Base-by-base conservation (phyloP, 2,797 vertebrate species). In the Phrynocephalus forsythii region DNA sequence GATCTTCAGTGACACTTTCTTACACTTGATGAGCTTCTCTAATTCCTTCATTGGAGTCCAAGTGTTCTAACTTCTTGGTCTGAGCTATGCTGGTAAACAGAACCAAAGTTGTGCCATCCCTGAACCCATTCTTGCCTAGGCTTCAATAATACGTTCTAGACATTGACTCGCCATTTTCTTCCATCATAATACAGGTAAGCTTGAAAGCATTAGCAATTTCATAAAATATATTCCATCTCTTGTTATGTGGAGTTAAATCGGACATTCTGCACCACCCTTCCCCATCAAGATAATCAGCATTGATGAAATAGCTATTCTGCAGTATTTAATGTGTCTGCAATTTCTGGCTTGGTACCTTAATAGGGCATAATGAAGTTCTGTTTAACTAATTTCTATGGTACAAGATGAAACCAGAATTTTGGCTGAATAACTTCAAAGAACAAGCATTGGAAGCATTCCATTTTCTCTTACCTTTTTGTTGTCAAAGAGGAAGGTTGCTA, bases 171-270 rank as follows among this genome's bases (percentile, higher is more conserved):
- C 86, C 87, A 90, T 87, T 94, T 93, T 87, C 28, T 72, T 63
- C 87, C 86, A 81, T 85, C 50, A 78, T 82, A 89, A 87, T 86
- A 44, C 38, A 44, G 38, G 38, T 44, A 94, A 94, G 94, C 92
- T 94, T 91, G 68, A 94, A 92, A 77, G 85, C 38, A 79, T 92
- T 94, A 15, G 85, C 76, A 81, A 68, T 90, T 94, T 87, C 83
- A 88, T 93, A 84, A 91, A 95, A 88, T 89, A 87, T 87, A 77
- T 92, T 93, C 73, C 93, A 93, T n/a, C 26, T 48, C 0, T 0
- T 87, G 50, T 16, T 83, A 85, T 75, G 79, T 91, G 77, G 91
- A 91, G 90, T 92, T 93, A 85, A 92, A 91, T 88, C 90, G 92
- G 66, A 94, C 91, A 83, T 89, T 89, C 87, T 89, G 84, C 84